Base-by-base conservation (phyloP, 1,140 invertebrate genomes). In the Lanistes nyassanus region DNA sequence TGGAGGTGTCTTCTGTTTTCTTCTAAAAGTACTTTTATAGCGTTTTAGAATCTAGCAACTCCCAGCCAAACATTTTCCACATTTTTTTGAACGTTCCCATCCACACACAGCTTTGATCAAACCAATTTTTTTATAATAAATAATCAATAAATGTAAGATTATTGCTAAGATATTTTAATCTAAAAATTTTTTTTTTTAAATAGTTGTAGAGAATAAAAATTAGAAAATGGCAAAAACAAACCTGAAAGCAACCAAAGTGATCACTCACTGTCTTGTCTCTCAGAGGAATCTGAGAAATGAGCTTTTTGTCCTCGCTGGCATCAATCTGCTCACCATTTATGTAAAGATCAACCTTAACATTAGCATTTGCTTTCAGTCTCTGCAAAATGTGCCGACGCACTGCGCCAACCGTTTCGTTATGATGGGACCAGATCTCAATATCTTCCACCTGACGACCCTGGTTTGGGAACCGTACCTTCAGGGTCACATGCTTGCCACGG, bases 341-440 rank as follows among this genome's bases (percentile, higher is more conserved):
- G 89, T 94, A 97, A 78, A 98, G 91, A 89, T 98, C 96, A 70
- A 98, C 91, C 90, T 97, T 97, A 66, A 92, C 88, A 85, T 88
- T 85, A 79, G 87, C 89, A 76, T 85, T 90, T 29, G 84, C 86
- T 85, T 90, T 90, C 2, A 90, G 82, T 76, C 87, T 88, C 55
- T 86, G 92, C 70, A 96, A 87, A 81, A 97, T 93, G 81, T 94
- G 93, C 76, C 94, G 90, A 75, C 95, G 91, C 71, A 97, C 90
- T 60, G 94, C 93, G 74, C 94, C 93, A 74, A 97, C 90, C 4
- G 96, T 98, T 86, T 99, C 97, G 87, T 98, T 98, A 65, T 93
- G 95, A 89, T 99, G 97, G 62, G 96, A 97, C 84, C 93, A 94
- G 60, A 99, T 90, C 87, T 98, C 97, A 81, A 98, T 92, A 86